Evolutionary conservation across 2,113 vertebrate genomes (phyloP), one percentile per base, ranked within the genome.

Genomic region (human): DNA sequence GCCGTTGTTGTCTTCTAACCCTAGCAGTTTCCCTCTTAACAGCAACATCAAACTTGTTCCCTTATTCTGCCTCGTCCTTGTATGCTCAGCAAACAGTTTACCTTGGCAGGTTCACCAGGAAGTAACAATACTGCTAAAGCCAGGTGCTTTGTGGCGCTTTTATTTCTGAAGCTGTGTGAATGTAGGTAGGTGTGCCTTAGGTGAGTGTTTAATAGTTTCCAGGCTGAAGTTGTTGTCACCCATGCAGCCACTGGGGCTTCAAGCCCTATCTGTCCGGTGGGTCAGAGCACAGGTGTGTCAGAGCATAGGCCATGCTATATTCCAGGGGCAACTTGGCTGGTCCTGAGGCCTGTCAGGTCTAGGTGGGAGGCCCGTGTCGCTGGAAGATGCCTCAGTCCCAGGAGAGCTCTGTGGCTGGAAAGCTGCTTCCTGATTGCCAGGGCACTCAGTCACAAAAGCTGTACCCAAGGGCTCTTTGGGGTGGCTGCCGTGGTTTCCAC

Each of bases 91-190:
- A 95, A 96, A 97, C 57, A 96, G 84, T 98, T 97, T 96, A 85
- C 85, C 40, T 97, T 98, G 97, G 96, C 96, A 89, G 27, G 50
- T 50, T 96, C 80, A 96, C 94, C 97, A 97, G 98, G 98, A 98
- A 98, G 92, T 94, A 86, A 55, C 90, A 88, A 76, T 13, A 45
- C 16, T 87, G 92, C 64, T 92, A 96, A 81, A 87, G 79, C 90
- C 59, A 87, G 87, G 89, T 1, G 40, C 80, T 30, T 83, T 68
- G 55, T 82, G 90, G 79, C 9, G 64, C 70, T 96, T 95, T 96
- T 57, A 18, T 88, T 95, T 93, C 95, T 95, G 59, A 76, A 88
- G 70, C 55, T 94, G 95, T 90, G 48, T 86, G 50, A 78, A 59
- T 89, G 92, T 94, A 40, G 81, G 85, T 87, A 68, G 92, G 50